Evolutionary conservation across 2,888 invertebrate genomes (phyloP).

Genomic region (Drosophila mercatorum): DNA sequence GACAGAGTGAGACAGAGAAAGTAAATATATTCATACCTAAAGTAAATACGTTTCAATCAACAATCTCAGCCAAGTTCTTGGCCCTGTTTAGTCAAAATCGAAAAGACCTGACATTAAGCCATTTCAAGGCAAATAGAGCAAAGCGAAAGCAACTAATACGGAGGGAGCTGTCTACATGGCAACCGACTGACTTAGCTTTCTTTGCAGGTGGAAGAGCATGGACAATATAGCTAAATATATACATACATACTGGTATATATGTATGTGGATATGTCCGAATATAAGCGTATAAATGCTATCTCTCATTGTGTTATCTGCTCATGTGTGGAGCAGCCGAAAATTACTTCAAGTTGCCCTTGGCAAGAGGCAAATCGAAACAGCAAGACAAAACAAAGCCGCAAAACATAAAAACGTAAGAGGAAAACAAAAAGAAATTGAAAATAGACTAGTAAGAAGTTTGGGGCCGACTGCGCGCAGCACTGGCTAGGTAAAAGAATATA

Average conservation of each 20-base stretch:
- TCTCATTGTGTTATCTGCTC: no score
- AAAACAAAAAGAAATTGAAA: conserved; percentile 14
- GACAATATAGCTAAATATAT: background rate
- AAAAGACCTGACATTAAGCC: conserved; percentile 15
- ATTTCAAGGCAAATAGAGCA: conserved; percentile 32
- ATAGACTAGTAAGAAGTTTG: background rate
- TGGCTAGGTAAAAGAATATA: background rate
- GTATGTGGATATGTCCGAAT: background rate
- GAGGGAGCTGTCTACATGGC: conserved; percentile 3
- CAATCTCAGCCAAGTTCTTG: conserved; percentile 48
- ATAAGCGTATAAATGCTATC: background rate
- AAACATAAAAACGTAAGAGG: conserved; percentile 13
- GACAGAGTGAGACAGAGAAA: background rate
- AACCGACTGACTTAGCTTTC: conserved; percentile 6
- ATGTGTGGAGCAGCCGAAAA: conserved; percentile 11
- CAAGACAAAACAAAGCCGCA: conserved; percentile 53
- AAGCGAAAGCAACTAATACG: conserved; percentile 36
- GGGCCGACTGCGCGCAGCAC: background rate
- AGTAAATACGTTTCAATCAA: conserved; percentile 61
- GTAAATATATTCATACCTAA: conserved; percentile 45
- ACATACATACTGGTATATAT: background rate
- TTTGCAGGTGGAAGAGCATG: conserved; percentile 8
- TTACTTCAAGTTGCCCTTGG: conserved; percentile 20
- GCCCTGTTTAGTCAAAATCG: conserved; percentile 19
- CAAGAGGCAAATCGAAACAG: conserved; percentile 38